Conservation (phyloP, 2,797 vertebrate species). For the Thaleichthys pacificus region DNA sequence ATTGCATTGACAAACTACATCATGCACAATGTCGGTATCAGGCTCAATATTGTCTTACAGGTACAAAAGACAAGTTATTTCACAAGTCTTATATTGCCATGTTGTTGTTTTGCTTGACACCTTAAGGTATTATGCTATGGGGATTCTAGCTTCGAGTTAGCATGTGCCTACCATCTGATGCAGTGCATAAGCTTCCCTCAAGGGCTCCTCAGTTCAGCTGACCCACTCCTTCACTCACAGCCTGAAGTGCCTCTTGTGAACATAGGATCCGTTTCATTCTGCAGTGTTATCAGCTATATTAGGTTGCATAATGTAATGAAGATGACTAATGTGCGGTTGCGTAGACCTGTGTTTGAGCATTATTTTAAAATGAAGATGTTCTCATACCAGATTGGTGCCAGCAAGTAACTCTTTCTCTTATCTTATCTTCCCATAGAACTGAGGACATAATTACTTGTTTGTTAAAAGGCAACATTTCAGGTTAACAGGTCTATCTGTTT, state of each 20-base stretch:
- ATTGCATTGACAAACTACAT: too few relatives aligned
- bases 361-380: constrained; percentile 18
- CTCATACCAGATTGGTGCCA: constrained; percentile 5
- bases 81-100: too few relatives aligned
- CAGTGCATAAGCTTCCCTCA: background rate
- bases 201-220: background rate
- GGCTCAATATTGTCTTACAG: too few relatives aligned
- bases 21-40: too few relatives aligned
- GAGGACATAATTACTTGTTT: background rate
- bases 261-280: too few relatives aligned
- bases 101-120: background rate
- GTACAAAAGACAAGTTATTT: too few relatives aligned
- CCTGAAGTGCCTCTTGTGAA: constrained; percentile 10
- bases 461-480: background rate
- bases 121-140: too few relatives aligned
- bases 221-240: background rate
- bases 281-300: too few relatives aligned
- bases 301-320: constrained; percentile 17
- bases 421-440: background rate
- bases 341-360: background rate
- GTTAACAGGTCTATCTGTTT: constrained; percentile 14
- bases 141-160: background rate
- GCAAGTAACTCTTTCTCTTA: background rate
- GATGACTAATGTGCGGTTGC: constrained; percentile 8
- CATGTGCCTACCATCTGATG: background rate